Base-by-base conservation (phyloP, 2,797 vertebrate species). In the Siniperca obscura region DNA sequence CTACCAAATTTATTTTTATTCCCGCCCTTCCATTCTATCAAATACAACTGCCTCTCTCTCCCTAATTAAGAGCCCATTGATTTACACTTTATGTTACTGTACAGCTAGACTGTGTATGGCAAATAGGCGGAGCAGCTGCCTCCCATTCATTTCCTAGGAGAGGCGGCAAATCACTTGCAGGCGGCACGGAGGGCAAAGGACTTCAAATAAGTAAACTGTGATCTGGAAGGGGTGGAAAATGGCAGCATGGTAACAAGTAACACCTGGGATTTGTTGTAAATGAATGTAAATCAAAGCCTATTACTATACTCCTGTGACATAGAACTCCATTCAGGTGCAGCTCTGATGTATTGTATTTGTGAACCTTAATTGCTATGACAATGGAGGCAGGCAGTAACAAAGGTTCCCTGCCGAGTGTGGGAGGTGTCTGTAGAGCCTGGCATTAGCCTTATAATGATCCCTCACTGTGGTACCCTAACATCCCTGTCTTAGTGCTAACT, bases 31-130 rank as follows among this genome's bases (percentile, higher is more conserved):
- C 9, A 19, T 36, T 74, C 16, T 22, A 38, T 57, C 16, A 48
- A 76, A 72, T 52, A 27, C 36, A 72, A 36, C 38, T 50, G 11
- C 36, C 17, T 38, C 21, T 46, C 21, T 60, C 57, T 36, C 8
- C 22, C 22, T 25, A 21, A 50, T 12, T 57, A 12, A 48, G 30
- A 68, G 19, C 19, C 25, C 7, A 25, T 36, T 50, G 1, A 82
- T 66, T 67, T 73, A 53, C 16, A 38, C 34, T 21, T 65, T 48
- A 57, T 69, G 56, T 59, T 36, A 72, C 57, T 36, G 21, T 42
- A 40, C 44, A 52, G 44, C 25, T 46, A 16, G 8, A 27, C 11
- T 22, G 38, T 70, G 36, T 27, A 21, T 14, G 13, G 14, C 19
- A 44, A 17, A 12, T 22, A 46, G n/a, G 17, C 60, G 48, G 52